Evolutionary conservation across 35 echinoderm and acorn worm species (phyloP).

Genomic region (Chiridota heheva): DNA sequence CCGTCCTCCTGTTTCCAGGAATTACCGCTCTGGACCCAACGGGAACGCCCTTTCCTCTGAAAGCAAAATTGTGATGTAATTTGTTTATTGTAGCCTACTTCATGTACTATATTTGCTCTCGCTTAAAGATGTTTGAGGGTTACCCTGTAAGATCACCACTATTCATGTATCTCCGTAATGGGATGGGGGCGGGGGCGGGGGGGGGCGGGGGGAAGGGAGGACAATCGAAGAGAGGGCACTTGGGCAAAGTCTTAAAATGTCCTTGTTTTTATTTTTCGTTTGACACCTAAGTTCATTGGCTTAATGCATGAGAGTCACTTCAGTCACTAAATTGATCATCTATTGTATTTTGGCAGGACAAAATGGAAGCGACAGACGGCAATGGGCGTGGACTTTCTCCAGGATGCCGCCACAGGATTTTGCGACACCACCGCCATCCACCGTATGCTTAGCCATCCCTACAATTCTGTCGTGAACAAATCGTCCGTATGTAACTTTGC

Average conservation of each 20-base stretch:
- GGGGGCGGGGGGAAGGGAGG: too few relatives aligned
- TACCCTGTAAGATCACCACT: neutral
- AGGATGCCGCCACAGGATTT: too few relatives aligned
- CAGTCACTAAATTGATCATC: neutral
- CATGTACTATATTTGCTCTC: neutral
- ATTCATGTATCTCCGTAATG: neutral
- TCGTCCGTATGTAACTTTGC: too few relatives aligned
- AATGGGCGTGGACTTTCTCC: conserved; percentile 43
- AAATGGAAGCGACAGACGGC: conserved; percentile 54
- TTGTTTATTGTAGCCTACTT: neutral
- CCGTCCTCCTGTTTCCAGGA: neutral
- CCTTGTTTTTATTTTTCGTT: neutral
- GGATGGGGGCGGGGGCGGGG: too few relatives aligned
- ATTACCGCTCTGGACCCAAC: too few relatives aligned
- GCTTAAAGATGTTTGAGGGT: neutral
- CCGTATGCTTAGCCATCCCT: too few relatives aligned
- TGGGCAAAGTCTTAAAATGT: neutral
- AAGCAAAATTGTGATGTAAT: neutral
- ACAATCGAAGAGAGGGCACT: neutral
- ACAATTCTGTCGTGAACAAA: too few relatives aligned
- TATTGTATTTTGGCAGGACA: conserved; percentile 26
- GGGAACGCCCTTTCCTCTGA: neutral
- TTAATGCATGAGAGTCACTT: neutral
- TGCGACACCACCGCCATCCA: too few relatives aligned
- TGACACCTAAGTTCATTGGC: neutral